phyloP scores from a whole-genome alignment of 2,888 invertebrate species.

The Glaucopsyche alexis region DNA sequence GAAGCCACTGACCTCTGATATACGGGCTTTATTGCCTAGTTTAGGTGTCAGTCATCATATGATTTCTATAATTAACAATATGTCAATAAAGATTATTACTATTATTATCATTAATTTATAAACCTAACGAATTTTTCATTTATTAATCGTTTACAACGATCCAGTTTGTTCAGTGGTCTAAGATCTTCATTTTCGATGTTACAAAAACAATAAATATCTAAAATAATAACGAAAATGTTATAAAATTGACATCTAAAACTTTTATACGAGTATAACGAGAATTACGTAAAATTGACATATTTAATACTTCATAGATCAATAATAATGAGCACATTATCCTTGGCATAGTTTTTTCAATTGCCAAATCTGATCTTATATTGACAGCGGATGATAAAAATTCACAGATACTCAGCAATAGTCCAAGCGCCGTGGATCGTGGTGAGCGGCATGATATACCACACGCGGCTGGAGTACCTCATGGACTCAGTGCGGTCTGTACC shows the following conservation, averaged over 20 bases:
- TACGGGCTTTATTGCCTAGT: too few relatives aligned
- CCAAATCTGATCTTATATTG: neutral
- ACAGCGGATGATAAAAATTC: neutral
- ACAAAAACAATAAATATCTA: conserved; percentile 30
- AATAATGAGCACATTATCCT: neutral
- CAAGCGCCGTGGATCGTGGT: conserved; percentile 58
- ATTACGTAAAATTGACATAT: neutral
- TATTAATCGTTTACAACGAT: neutral
- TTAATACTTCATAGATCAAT: neutral
- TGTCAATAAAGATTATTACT: too few relatives aligned
- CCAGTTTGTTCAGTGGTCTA: neutral
- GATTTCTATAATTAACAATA: too few relatives aligned
- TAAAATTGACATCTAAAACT: neutral
- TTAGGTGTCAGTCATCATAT: too few relatives aligned
- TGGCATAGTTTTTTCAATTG: neutral
- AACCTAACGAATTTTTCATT: neutral
- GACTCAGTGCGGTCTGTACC: conserved; percentile 51
- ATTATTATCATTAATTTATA: neutral
- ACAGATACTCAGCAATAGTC: conserved; percentile 55
- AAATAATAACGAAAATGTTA: neutral
- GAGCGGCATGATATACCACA: conserved; percentile 46
- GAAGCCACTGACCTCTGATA: too few relatives aligned
- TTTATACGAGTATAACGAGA: too few relatives aligned
- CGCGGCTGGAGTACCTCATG: conserved; percentile 49
- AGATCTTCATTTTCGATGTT: neutral